Evolutionary conservation across 1,140 invertebrate genomes (phyloP), one percentile per base, ranked within the genome.

Genomic region (Pantala flavescens): DNA sequence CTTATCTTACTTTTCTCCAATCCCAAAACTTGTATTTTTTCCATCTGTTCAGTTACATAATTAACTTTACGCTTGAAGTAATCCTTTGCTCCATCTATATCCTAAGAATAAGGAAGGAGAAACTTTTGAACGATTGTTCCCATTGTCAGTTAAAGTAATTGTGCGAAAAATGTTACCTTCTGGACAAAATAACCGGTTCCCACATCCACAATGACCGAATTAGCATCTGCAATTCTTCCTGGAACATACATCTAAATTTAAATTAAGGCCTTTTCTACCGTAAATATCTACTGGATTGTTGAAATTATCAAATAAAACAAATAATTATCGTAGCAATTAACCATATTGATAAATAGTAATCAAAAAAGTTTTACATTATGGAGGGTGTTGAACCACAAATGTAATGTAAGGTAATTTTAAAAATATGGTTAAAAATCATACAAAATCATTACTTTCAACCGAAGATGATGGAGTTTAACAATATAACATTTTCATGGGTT

Each of bases 141-240:
- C 21, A 63, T 24, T 28, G 28, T 63, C 75, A 36, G 12, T 16
- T 19, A 16, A 36, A 49, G 0, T 72, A 74, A 74, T 71, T 74
- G 71, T 9, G 9, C 28, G 3, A 36, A 36, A 36, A 36, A 36
- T 36, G 28, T 36, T 36, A 92, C 91, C 86, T 96, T 94, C 82
- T 96, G 90, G n/a, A 93, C 91, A 85, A 92, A 98, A 82, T 98
- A 98, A 77, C 95, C 94, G 75, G 96, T 97, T 71, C 96, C 96
- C 82, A 98, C 91, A 82, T 98, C 95, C 75, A 98, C 91, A 14
- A 97, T 84, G 24, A 97, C 93, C 82, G 91, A 91, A 74, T 93
- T 87, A 19, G 91, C 88, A 81, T 97, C 90, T 76, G 88, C 86
- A 71, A 98, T 84, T 79, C 88, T 89, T 12, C 96, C 96, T 76